Evolutionary conservation across 64 coral and sea anemone species (phyloP).

Genomic region (Montipora sp.): DNA sequence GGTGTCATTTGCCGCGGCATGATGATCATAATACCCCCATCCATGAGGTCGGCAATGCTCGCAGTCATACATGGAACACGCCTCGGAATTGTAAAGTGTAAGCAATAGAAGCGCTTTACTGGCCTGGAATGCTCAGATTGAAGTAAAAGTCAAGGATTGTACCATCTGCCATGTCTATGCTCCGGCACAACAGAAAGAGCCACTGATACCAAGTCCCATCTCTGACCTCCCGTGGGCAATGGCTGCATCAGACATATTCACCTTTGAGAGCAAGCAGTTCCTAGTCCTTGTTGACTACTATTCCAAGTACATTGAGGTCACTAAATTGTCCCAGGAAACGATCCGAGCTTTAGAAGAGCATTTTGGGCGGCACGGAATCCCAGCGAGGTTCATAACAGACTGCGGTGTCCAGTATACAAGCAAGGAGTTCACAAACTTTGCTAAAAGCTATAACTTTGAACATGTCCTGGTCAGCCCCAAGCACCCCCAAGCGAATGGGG

Average conservation of each 20-base stretch:
- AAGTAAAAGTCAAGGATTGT: constrained; percentile 52
- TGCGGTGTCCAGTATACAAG: constrained; percentile 34
- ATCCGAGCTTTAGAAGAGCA: constrained; percentile 31
- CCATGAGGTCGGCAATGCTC: constrained; percentile 28
- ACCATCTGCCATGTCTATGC: constrained; percentile 31
- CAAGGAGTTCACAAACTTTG: constrained; percentile 6
- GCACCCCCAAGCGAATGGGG: constrained; percentile 29
- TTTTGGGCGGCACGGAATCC: constrained; percentile 33
- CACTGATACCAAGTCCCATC: constrained; percentile 14
- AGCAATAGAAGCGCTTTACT: constrained; percentile 41
- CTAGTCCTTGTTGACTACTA: constrained; percentile 59
- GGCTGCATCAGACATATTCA: constrained; percentile 36
- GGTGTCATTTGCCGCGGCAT: constrained; percentile 40
- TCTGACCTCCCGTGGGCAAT: constrained; percentile 48
- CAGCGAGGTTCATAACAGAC: constrained; percentile 30
- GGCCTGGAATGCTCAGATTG: constrained; percentile 41
- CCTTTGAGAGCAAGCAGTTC: constrained; percentile 5
- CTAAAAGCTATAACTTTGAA: constrained; percentile 50
- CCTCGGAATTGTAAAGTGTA: constrained; percentile 51
- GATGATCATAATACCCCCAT: constrained; percentile 40
- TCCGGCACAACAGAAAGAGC: constrained; percentile 51
- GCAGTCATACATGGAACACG: constrained; percentile 35
- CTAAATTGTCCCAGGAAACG: constrained; percentile 8
- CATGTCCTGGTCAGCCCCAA: constrained; percentile 34
- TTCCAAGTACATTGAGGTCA: constrained; percentile 53